Percentiles rank a stretch among this genome's conserved stretches.
Evolutionary conservation across 2,888 invertebrate species (phyloP).

Genomic region (Boloria selene): DNA sequence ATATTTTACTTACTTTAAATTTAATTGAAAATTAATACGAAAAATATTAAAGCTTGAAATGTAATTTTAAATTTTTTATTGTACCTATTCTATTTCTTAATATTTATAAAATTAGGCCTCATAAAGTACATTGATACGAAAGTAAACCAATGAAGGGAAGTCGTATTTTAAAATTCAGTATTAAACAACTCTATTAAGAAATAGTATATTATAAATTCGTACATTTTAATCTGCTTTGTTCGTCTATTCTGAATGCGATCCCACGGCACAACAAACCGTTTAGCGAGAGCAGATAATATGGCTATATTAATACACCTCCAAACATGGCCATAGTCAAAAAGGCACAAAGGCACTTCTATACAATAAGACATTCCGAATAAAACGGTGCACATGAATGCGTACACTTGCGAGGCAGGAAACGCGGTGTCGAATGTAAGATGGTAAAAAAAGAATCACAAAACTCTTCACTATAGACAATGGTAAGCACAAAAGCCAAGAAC

Average conservation of each 20-base stretch:
- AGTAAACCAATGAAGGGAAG: background rate
- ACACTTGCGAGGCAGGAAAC: slow-evolving; percentile 78
- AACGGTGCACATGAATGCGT: slow-evolving; percentile 57
- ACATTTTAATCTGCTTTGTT: slow-evolving; percentile 38
- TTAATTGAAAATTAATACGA: no score
- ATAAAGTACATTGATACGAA: no score
- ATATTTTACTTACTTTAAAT: no score
- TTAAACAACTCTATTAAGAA: background rate
- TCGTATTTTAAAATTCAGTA: slow-evolving; percentile 2
- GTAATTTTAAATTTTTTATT: no score
- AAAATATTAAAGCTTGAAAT: no score
- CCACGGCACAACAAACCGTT: slow-evolving; percentile 57
- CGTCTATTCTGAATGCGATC: slow-evolving; percentile 48
- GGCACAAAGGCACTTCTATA: slow-evolving; percentile 76
- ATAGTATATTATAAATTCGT: slow-evolving; percentile 25
- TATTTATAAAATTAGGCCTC: no score
- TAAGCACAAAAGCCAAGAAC: slow-evolving; percentile 55
- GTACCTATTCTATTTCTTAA: no score
- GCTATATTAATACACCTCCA: slow-evolving; percentile 66
- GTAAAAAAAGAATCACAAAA: slow-evolving; percentile 57
- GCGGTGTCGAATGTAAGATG: slow-evolving; percentile 74
- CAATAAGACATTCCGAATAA: slow-evolving; percentile 62
- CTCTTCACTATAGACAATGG: slow-evolving; percentile 58
- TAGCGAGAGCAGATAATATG: slow-evolving; percentile 60
- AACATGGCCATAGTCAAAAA: slow-evolving; percentile 73